Conservation (phyloP, 2,888 invertebrate species). For the Celastrina argiolus region DNA sequence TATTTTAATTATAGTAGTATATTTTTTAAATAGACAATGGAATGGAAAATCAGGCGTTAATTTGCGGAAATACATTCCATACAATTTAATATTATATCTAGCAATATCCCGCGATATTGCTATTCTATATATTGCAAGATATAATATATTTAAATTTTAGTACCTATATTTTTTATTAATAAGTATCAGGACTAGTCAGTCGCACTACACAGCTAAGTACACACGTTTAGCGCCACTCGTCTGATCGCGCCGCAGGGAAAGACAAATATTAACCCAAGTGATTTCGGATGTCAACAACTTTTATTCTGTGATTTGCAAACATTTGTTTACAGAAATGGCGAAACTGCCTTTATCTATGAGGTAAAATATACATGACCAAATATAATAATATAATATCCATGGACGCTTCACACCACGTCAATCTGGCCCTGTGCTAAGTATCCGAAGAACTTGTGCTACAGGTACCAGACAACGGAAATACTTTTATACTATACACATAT, state of each 20-base stretch:
- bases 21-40: no score
- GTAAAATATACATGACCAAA: neutral
- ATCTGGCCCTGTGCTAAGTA: no score
- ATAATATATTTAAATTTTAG: neutral
- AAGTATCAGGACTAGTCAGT: neutral
- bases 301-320: conserved; percentile 11
- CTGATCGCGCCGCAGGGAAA: conserved; percentile 3
- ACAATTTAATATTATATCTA: no score
- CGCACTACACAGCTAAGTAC: neutral
- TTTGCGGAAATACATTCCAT: no score
- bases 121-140: neutral
- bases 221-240: conserved; percentile 16
- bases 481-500: no score
- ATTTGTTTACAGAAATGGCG: conserved; percentile 3
- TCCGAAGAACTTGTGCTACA: no score
- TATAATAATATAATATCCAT: no score
- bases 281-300: conserved; percentile 15
- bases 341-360: neutral
- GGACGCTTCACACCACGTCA: no score
- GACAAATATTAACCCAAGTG: conserved; percentile 5
- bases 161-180: neutral
- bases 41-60: no score
- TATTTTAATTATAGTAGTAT: no score
- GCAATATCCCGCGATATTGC: no score
- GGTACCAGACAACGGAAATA: no score